A percentile compares a stretch with the other conserved stretches of the same genome.
These are phyloP conservation scores for Ommatoiulus sabulosus DNA, from an alignment of 2,888 invertebrate species.

Conservation along the genomic window DNA sequence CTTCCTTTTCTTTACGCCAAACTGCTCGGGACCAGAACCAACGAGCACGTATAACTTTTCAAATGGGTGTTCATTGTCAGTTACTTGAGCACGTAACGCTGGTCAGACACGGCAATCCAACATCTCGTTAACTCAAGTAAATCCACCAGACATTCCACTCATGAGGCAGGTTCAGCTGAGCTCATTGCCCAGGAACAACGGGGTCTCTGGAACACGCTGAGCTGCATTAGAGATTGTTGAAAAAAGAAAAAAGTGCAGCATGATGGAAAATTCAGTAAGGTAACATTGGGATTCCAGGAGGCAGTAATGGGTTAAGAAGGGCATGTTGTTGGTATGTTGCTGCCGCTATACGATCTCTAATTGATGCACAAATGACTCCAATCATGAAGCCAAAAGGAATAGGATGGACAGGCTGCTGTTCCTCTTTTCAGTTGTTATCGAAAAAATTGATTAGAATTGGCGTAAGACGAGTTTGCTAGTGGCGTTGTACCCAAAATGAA, in stretches of 20 bases:
- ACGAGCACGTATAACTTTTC: background rate
- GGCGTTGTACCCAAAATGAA: slow-evolving; percentile 47
- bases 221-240: slow-evolving; percentile 47
- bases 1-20: slow-evolving; percentile 21
- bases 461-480: slow-evolving; percentile 22
- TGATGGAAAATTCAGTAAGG: slow-evolving; percentile 46
- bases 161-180: background rate
- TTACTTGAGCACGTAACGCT: slow-evolving; percentile 6
- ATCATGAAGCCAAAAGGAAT: slow-evolving; percentile 26
- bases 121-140: slow-evolving; percentile 27
- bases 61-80: slow-evolving; percentile 12
- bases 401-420: slow-evolving; percentile 32
- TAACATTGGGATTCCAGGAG: slow-evolving; percentile 45
- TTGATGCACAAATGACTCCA: slow-evolving; percentile 26
- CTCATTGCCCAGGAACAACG: slow-evolving; percentile 11
- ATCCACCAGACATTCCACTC: background rate
- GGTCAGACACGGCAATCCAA: background rate
- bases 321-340: slow-evolving; percentile 32
- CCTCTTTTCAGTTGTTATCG: slow-evolving; percentile 35
- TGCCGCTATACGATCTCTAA: slow-evolving; percentile 45
- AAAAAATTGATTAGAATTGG: slow-evolving; percentile 32
- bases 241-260: slow-evolving; percentile 26
- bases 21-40: background rate
- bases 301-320: slow-evolving; percentile 25
- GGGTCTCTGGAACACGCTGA: slow-evolving; percentile 1